Base-by-base conservation (phyloP, 2,888 invertebrate species). In the Mythimna pallens region DNA sequence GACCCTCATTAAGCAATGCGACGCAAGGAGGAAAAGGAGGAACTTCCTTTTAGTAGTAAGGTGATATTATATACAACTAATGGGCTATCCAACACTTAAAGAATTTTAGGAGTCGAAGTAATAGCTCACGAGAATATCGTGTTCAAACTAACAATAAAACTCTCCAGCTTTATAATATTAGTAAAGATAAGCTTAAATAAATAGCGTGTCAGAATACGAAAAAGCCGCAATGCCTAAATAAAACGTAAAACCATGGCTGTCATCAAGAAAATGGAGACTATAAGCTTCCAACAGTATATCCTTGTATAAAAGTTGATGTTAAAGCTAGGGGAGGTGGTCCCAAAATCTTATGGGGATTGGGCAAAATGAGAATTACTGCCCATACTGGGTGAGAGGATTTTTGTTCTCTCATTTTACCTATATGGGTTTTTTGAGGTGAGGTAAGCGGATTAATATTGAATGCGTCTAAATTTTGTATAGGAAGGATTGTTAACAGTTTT, bases 261-360 rank as follows among this genome's bases (percentile, higher is more conserved):
- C 81, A 73, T 73, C 68, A 70, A 81, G 25, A 54, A 64, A 59
- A 77, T 65, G 55, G 52, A 20, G n/a, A 10, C 36, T 7, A 17
- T 70, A 76, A 80, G 72, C 67, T 43, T 7, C 58, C 58, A 67
- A 20, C 52, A 55, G 59, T 72, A 80, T 76, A 80, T 76, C 63
- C 69, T 80, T 61, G 71, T 81, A 55, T 50, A 67, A 76, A 66
- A 70, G 36, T 57, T 22, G 40, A 57, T 55, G 68, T 36, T 76
- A 76, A 36, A 76, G 81, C 81, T 47, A 30, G 30, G 22, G 61
- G 10, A 17, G n/a, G 55, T 66, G 76, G 72, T 40, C 69, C 9
- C 40, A 40, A 55, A 71, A 50, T 75, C 30, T 61, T 64, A 61
- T 36, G 61, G 69, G 30, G 43, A 57, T 64, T 40, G 25, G 22